phyloP scores from a whole-genome alignment of 2,888 invertebrate genomes.

The Eledona agricola region DNA sequence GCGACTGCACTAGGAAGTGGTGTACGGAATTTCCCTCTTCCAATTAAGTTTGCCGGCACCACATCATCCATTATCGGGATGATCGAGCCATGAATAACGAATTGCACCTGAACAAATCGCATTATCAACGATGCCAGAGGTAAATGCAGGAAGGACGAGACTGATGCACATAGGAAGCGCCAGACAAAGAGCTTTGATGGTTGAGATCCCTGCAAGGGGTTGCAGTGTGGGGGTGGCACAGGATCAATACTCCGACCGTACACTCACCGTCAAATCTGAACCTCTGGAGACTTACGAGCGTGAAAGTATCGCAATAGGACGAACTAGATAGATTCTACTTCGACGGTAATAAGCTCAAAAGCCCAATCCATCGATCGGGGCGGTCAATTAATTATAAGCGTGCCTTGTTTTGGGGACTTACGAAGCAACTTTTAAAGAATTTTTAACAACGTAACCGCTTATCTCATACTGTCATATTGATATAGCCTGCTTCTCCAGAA shows the following conservation, averaged over 20 bases:
- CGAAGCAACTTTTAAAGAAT: no score
- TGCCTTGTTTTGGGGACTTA: slow-evolving; percentile 10
- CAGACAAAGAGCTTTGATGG: slow-evolving; percentile 50
- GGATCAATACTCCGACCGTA: slow-evolving; percentile 55
- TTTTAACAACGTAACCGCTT: no score
- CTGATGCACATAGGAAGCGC: slow-evolving; percentile 45
- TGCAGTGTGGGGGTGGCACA: slow-evolving; percentile 48
- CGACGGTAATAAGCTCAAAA: slow-evolving; percentile 12
- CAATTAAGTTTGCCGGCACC: slow-evolving; percentile 2
- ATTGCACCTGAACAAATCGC: slow-evolving; percentile 36
- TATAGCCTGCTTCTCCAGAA: no score
- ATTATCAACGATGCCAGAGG: slow-evolving; percentile 33
- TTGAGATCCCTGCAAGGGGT: slow-evolving; percentile 50
- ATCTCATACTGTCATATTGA: no score
- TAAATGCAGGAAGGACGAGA: slow-evolving; percentile 36
- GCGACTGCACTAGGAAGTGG: slow-evolving; percentile 2
- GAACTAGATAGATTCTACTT: slow-evolving; percentile 17
- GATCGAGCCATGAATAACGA: slow-evolving; percentile 27
- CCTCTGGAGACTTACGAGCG: slow-evolving; percentile 43
- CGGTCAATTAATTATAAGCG: slow-evolving; percentile 22
- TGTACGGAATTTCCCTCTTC: background rate
- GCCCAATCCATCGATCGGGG: slow-evolving; percentile 8
- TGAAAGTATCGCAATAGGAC: slow-evolving; percentile 38
- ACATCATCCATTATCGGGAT: slow-evolving; percentile 9
- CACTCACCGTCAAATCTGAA: slow-evolving; percentile 50